Percentiles rank a stretch among this genome's conserved stretches.
These are phyloP conservation scores for Momotus momota DNA, from an alignment of 2,797 vertebrate genomes.

Conservation along the genomic window DNA sequence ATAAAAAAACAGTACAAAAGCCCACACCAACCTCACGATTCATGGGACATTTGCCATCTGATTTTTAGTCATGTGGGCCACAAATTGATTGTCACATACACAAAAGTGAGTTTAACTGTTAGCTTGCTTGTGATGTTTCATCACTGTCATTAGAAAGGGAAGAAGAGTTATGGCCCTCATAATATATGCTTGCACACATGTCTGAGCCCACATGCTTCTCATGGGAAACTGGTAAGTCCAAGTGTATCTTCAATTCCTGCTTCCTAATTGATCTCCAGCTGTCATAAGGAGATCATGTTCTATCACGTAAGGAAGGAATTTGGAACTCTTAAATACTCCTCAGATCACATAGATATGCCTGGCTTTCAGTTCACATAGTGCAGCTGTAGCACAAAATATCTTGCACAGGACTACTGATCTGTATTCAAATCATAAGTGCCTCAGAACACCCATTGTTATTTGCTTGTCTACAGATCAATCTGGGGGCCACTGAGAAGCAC, in stretches of 20 bases:
- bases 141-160: background rate
- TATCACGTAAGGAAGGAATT: background rate
- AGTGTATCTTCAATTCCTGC: background rate
- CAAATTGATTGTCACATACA: background rate
- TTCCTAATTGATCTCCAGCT: background rate
- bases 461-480: background rate
- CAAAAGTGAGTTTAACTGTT: background rate
- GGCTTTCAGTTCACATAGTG: background rate
- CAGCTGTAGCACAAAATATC: background rate
- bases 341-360: background rate
- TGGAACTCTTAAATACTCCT: background rate
- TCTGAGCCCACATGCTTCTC: background rate
- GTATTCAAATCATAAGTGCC: background rate
- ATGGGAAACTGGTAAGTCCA: background rate
- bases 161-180: background rate
- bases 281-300: background rate
- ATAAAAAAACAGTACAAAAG: background rate
- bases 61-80: background rate
- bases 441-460: background rate
- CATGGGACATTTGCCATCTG: background rate
- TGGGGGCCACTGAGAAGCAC: background rate
- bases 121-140: background rate
- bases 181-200: accelerated
- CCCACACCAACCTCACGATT: background rate
- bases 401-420: background rate